These are phyloP conservation scores for Climacteris rufus DNA, from an alignment of 2,113 vertebrate genomes.

Conservation along the genomic window DNA sequence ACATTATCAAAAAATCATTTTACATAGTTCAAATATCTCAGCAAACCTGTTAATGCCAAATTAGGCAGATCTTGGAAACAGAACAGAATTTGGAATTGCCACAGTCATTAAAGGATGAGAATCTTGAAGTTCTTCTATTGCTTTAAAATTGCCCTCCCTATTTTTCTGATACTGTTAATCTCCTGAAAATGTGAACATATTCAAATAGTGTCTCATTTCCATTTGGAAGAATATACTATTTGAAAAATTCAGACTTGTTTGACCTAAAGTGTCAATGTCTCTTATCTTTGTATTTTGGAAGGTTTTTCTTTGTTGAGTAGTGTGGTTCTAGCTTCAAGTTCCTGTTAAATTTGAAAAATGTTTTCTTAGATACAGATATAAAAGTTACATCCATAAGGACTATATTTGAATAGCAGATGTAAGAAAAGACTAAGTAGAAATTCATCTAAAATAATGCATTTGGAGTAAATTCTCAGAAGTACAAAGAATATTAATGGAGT, in stretches of 20 bases:
- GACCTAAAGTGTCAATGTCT: background rate
- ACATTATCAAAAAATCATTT: background rate
- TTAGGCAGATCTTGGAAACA: background rate
- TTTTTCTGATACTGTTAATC: background rate
- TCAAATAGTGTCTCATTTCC: background rate
- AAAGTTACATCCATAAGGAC: background rate
- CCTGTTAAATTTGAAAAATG: background rate
- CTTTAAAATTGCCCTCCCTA: background rate
- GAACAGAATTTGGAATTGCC: background rate
- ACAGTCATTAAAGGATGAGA: background rate
- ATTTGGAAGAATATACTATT: background rate
- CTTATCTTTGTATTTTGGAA: background rate
- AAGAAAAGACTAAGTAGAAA: background rate
- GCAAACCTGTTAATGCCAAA: background rate
- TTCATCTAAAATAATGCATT: background rate
- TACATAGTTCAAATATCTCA: conserved; percentile 9
- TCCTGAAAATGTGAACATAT: background rate
- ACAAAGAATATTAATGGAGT: background rate
- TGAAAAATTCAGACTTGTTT: background rate
- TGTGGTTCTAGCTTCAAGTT: background rate
- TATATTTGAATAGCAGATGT: background rate
- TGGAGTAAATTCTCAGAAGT: background rate
- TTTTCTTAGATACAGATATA: background rate
- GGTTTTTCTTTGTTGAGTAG: background rate
- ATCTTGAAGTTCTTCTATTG: background rate